Evolutionary conservation across 2,113 vertebrate genomes (phyloP).

Genomic region (Tricholaema leucomelas): DNA sequence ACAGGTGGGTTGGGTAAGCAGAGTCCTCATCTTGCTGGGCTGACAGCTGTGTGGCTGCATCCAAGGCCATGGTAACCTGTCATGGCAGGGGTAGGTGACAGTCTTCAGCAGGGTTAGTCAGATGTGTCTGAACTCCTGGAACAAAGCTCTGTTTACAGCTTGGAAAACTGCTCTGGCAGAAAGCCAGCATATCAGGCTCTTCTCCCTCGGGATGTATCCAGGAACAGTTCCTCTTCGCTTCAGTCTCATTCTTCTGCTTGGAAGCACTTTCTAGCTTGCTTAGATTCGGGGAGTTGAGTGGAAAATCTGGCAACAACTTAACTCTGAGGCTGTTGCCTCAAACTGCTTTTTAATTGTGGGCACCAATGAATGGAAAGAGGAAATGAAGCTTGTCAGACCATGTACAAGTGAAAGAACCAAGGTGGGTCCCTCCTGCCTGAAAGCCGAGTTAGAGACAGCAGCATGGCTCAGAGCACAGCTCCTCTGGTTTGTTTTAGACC

Average conservation of each 20-base stretch:
- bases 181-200: neutral
- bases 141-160: slow-evolving; percentile 7
- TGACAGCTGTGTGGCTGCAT: neutral
- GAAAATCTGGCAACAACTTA: neutral
- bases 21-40: neutral
- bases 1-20: neutral
- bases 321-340: neutral
- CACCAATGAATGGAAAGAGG: neutral
- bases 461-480: fast-evolving
- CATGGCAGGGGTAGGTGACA: neutral
- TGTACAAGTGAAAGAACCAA: neutral
- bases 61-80: neutral
- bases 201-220: neutral
- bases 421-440: neutral
- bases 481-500: neutral
- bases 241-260: neutral
- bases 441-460: neutral
- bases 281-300: neutral
- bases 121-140: neutral
- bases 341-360: neutral
- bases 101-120: neutral
- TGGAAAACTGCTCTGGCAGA: slow-evolving; percentile 5
- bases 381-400: neutral
- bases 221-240: neutral
- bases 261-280: neutral